These are phyloP conservation scores for Dromius quadrimaculatus DNA, from an alignment of 2,888 invertebrate species.

Conservation along the genomic window DNA sequence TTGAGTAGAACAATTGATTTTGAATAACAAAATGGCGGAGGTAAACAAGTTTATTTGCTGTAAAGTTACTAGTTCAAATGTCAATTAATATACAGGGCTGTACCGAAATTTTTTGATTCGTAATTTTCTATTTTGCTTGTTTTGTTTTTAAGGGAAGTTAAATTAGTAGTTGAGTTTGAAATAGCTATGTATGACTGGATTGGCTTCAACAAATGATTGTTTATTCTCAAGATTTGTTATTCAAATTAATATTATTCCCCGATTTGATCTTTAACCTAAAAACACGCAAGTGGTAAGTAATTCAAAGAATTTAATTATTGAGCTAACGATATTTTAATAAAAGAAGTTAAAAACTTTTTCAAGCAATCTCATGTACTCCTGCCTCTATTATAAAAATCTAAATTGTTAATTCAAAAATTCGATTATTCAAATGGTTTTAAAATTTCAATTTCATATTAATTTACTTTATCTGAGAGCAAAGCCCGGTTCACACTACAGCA, in stretches of 20 bases:
- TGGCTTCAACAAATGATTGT: no score
- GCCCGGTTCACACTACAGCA: constrained; percentile 1
- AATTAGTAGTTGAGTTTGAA: no score
- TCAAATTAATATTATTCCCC: not conserved
- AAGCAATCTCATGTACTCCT: constrained; percentile 8
- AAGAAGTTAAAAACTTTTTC: constrained; percentile 16
- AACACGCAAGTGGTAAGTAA: constrained; percentile 7
- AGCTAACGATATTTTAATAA: constrained; percentile 36
- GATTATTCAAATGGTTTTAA: constrained; percentile 34
- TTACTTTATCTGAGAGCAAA: constrained; percentile 3
- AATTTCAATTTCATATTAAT: constrained; percentile 10
- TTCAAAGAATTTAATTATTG: constrained; percentile 27
- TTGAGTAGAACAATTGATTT: no score
- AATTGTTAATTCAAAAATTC: constrained; percentile 40
- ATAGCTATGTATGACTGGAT: no score
- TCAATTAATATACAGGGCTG: no score
- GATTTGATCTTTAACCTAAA: not conserved
- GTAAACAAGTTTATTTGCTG: no score
- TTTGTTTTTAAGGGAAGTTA: no score
- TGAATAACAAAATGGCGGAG: no score
- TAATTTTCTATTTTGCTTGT: no score
- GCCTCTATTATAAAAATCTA: constrained; percentile 34
- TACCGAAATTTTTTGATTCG: no score
- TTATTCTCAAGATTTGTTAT: no score
- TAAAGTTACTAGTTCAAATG: no score